Evolutionary conservation across 2,113 vertebrate species (phyloP).

Genomic region (Semnornis frantzii): DNA sequence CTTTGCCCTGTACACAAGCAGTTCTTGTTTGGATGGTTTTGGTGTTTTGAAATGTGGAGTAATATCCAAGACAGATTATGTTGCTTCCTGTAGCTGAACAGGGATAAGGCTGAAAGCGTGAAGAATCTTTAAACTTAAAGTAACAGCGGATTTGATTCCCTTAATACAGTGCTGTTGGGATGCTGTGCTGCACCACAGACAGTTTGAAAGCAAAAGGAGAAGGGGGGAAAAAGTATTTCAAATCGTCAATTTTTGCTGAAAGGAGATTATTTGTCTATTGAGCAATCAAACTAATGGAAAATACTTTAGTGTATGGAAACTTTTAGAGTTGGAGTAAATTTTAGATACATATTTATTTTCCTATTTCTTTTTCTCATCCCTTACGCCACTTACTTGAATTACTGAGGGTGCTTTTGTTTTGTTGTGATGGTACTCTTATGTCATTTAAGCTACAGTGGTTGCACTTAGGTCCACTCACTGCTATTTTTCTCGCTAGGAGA

Average conservation of each 20-base stretch:
- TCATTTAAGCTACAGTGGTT: background rate
- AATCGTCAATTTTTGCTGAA: background rate
- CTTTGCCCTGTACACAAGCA: constrained; percentile 48
- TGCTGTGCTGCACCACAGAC: rapidly evolving
- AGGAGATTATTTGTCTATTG: background rate
- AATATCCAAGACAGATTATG: constrained; percentile 34
- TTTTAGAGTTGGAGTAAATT: background rate
- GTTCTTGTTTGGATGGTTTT: constrained; percentile 55
- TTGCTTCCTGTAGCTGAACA: background rate
- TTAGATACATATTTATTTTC: background rate
- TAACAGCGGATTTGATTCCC: background rate
- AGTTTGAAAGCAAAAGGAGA: background rate
- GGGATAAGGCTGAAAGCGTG: constrained; percentile 20
- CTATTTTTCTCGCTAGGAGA: background rate
- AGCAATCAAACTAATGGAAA: background rate
- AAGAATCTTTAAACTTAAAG: background rate
- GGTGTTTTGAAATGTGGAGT: constrained; percentile 54
- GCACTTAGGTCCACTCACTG: background rate
- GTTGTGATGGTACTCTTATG: background rate
- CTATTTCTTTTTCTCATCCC: background rate
- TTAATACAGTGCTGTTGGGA: background rate
- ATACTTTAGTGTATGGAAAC: background rate
- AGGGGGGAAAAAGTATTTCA: background rate
- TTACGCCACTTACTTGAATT: background rate
- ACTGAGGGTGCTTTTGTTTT: background rate